Conservation (phyloP, 2,797 vertebrate genomes). For the Acanthurus tractus region DNA sequence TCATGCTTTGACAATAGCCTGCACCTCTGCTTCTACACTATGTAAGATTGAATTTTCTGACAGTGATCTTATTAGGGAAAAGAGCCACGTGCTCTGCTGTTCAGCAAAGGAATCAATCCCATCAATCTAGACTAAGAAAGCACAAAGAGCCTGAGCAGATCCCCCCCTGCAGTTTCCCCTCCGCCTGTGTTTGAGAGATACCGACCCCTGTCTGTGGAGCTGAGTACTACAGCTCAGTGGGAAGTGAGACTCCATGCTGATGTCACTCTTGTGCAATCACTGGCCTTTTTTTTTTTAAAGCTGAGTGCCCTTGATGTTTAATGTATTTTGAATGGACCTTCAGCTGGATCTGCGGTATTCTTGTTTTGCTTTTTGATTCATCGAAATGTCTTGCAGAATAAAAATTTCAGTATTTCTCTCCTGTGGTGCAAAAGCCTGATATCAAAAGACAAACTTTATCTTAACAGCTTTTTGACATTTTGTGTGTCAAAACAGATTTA, state of each 20-base stretch:
- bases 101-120: slow-evolving; percentile 39
- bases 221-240: slow-evolving; percentile 36
- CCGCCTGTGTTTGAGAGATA: not conserved
- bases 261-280: slow-evolving; percentile 57
- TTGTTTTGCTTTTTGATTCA: slow-evolving; percentile 14
- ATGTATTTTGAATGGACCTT: slow-evolving; percentile 39
- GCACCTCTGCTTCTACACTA: slow-evolving; percentile 5
- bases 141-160: slow-evolving; percentile 18
- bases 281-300: slow-evolving; percentile 41
- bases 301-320: slow-evolving; percentile 15
- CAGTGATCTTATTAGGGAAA: slow-evolving; percentile 55
- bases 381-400: slow-evolving; percentile 16
- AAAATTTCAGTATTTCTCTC: slow-evolving; percentile 4
- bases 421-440: not conserved
- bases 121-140: slow-evolving; percentile 50
- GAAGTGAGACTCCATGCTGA: slow-evolving; percentile 34
- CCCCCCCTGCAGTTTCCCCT: not conserved
- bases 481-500: slow-evolving; percentile 27
- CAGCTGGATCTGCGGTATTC: slow-evolving; percentile 4
- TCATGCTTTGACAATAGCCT: slow-evolving; percentile 22
- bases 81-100: slow-evolving; percentile 20
- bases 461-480: not conserved
- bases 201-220: slow-evolving; percentile 52
- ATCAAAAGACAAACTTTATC: slow-evolving; percentile 16
- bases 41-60: slow-evolving; percentile 47